phyloP scores from a whole-genome alignment of 2,888 invertebrate species.

The Metalampra italica region DNA sequence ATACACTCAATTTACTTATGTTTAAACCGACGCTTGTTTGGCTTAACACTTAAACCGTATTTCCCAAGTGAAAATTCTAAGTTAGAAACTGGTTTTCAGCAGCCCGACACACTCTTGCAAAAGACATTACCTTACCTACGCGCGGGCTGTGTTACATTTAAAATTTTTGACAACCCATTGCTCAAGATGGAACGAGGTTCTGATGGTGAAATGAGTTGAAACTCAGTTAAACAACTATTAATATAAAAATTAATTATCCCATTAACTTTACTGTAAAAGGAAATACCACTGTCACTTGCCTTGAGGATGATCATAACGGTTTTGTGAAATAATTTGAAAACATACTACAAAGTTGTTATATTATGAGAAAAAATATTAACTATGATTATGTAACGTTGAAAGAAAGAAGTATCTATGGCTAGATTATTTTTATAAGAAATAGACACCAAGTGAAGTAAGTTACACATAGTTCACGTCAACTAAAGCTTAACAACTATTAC shows the following conservation, averaged over 20 bases:
- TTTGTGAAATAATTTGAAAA: slow-evolving; percentile 10
- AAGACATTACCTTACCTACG: slow-evolving; percentile 1
- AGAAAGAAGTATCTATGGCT: too few relatives aligned
- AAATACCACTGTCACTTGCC: slow-evolving; percentile 1
- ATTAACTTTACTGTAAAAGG: slow-evolving; percentile 6
- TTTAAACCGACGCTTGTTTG: too few relatives aligned
- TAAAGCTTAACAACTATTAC: too few relatives aligned
- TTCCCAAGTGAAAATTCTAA: background rate
- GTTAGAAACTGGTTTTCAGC: slow-evolving; percentile 15
- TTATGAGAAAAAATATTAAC: background rate
- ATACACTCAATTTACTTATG: too few relatives aligned
- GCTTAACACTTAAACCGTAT: background rate
- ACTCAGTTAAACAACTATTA: slow-evolving; percentile 3
- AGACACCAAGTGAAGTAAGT: too few relatives aligned
- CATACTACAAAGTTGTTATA: slow-evolving; percentile 1
- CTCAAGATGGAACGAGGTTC: slow-evolving; percentile 10
- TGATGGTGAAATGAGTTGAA: slow-evolving; percentile 7
- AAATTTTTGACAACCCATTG: slow-evolving; percentile 9
- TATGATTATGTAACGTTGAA: too few relatives aligned
- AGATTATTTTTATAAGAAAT: too few relatives aligned
- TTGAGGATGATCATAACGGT: slow-evolving; percentile 5
- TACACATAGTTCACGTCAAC: background rate
- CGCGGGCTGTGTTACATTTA: background rate
- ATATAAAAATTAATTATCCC: slow-evolving; percentile 7
- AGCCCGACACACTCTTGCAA: slow-evolving; percentile 12